Base-by-base conservation (phyloP, 1,140 invertebrate genomes). In the Heliconius hewitsoni region DNA sequence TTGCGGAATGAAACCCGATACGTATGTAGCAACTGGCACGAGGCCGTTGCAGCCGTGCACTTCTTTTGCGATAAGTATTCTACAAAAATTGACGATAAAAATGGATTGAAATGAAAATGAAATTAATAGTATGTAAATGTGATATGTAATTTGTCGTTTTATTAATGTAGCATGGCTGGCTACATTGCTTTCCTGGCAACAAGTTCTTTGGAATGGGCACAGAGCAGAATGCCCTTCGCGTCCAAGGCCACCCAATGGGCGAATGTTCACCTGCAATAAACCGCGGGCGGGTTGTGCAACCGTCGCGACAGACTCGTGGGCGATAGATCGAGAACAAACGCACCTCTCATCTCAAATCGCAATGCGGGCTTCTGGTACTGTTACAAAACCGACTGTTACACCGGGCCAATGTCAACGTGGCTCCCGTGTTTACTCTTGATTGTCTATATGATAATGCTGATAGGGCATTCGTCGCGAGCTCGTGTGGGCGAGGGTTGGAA, bases 1-100 rank as follows among this genome's bases (percentile, higher is more conserved):
- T 93, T 94, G 93, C 93, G 93, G 93, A 94, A 94, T 85, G 93
- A 89, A 94, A 93, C 88, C 85, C 86, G 90, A 93, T 92, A 89
- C 83, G 85, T 89, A 91, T 86, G 88, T 87, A 88, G 87, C 82
- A 83, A 85, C 85, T 86, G 84, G 84, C 84, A 84, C 90, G 90
- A 91, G 92, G 91, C 86, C 91, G 83, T 74, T 83, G 85, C 79
- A 85, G 84, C 83, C 81, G 80, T 76, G 70, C 73, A 52, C 34
- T 76, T 76, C 79, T 76, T 71, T 76, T 71, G 60, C 74, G 11
- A 66, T 30, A 66, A 16, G 27, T 66, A n/a, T 27, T 66, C 23
- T 66, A 30, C 57, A 30, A 4, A 66, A 66, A 66, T 16, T 66
- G 6, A 27, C 9, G 23, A 4, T 27, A 66, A 66, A 60, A 66